Conservation (phyloP, 2,797 vertebrate species). For the Chaenodraco wilsoni region DNA sequence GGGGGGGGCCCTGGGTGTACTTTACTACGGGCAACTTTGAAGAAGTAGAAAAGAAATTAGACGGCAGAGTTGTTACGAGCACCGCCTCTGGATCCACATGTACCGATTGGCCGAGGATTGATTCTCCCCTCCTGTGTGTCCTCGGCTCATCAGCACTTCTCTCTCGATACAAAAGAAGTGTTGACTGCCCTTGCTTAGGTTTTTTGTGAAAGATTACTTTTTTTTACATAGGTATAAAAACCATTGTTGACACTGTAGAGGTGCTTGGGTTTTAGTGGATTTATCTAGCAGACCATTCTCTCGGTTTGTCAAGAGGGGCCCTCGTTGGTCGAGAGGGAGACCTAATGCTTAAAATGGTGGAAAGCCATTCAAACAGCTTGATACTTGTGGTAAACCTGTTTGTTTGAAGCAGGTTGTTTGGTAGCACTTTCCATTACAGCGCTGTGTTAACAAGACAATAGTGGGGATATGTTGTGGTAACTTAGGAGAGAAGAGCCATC, state of each 20-base stretch:
- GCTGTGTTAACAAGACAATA: slow-evolving; percentile 11
- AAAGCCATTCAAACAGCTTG: slow-evolving; percentile 27
- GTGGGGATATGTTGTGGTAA: neutral
- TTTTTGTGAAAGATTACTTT: slow-evolving; percentile 4
- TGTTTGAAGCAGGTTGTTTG: slow-evolving; percentile 11
- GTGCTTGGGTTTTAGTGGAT: slow-evolving; percentile 37
- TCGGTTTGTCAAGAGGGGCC: slow-evolving; percentile 18
- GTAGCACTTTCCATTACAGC: slow-evolving; percentile 13
- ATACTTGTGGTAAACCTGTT: slow-evolving; percentile 7
- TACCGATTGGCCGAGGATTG: slow-evolving; percentile 32
- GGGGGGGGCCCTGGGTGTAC: slow-evolving; percentile 3
- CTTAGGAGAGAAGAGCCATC: neutral
- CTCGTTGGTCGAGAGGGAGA: slow-evolving; percentile 35
- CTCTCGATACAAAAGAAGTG: slow-evolving; percentile 29
- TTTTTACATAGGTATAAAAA: no score
- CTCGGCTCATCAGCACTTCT: slow-evolving; percentile 23
- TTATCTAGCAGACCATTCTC: slow-evolving; percentile 31
- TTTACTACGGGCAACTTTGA: slow-evolving; percentile 31
- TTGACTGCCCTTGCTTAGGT: neutral
- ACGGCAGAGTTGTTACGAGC: slow-evolving; percentile 20
- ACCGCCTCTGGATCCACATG: slow-evolving; percentile 13
- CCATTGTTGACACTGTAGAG: neutral
- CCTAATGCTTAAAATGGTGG: slow-evolving; percentile 31
- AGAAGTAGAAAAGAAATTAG: slow-evolving; percentile 46
- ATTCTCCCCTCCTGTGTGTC: slow-evolving; percentile 26